Evolutionary conservation across 2,888 invertebrate genomes (phyloP), one percentile per base, ranked within the genome.

Genomic region (Epirrhoe alternata): DNA sequence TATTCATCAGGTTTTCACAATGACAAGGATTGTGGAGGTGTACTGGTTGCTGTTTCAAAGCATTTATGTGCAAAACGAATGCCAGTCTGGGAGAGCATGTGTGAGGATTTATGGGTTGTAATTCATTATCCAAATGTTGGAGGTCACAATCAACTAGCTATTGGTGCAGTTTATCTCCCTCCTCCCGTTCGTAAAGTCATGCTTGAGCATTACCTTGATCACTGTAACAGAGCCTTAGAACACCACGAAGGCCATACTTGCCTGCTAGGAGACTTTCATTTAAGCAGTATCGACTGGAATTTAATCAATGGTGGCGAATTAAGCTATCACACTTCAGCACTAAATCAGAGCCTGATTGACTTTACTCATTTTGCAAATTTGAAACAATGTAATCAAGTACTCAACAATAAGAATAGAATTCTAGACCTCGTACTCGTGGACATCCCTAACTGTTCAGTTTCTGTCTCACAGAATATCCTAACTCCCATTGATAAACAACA

Each of bases 161-260:
- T 56, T 5, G 2, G 56, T 12, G 56, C 56, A n/a, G 14, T 56
- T 7, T 56, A 56, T 14, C 56, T 56, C 0, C 56, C 56, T 56
- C 24, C 42, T 14, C 56, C 56, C 6, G 56, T 45, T n/a, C 17
- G 17, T 7, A 45, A 30, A n/a, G 6, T 8, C 0, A n/a, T 24
- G 30, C 12, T 56, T 6, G 42, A 56, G 14, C 56, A 56, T 30
- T 56, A 56, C n/a, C 30, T 56, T n/a, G 56, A 45, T 5, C 45
- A 56, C 5, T 56, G 56, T 56, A 42, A 56, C n/a, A n/a, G n/a
- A 45, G 56, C 30, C n/a, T 17, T 56, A 0, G 56, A 56, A n/a
- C 45, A 42, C 6, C 12, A n/a, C n/a, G 56, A 56, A 6, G 56
- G 56, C n/a, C 6, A 56, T 30, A 56, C 12, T 6, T 56, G 56